Evolutionary conservation across 2,797 vertebrate species (phyloP).

Genomic region (Pangasius mekongensis): DNA sequence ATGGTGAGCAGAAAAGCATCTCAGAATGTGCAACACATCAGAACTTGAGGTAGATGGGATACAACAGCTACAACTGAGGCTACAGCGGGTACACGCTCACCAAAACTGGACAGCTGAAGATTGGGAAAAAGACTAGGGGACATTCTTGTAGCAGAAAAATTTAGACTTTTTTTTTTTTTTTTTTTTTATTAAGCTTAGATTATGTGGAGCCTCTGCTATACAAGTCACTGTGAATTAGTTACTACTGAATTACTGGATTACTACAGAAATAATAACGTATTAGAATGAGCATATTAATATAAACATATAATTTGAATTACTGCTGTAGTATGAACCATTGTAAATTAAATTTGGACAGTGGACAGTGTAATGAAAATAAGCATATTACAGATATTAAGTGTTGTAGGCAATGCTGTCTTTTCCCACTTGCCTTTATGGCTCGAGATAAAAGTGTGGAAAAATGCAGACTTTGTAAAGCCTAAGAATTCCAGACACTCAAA

Average conservation of each 20-base stretch:
- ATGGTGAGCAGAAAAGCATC: not conserved
- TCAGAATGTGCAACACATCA: not conserved
- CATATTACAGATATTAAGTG: not conserved
- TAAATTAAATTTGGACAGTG: not conserved
- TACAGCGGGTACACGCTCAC: not conserved
- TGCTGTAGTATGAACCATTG: not conserved
- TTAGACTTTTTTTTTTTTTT: too few relatives aligned
- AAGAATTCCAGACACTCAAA: not conserved
- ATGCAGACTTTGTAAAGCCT: not conserved
- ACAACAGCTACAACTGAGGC: not conserved
- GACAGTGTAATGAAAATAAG: not conserved
- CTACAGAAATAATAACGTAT: not conserved
- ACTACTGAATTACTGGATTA: not conserved
- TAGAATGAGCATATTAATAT: not conserved
- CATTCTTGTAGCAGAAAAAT: not conserved
- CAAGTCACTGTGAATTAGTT: not conserved
- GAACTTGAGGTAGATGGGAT: not conserved
- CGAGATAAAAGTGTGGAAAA: not conserved
- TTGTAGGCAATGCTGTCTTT: not conserved
- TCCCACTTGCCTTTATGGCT: not conserved
- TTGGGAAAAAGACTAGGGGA: not conserved
- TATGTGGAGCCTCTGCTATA: not conserved
- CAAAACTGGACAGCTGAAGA: not conserved
- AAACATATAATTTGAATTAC: not conserved
- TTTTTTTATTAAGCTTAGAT: not conserved